Base-by-base conservation (phyloP, 1,140 invertebrate genomes). In the Dendrolimus kikuchii region DNA sequence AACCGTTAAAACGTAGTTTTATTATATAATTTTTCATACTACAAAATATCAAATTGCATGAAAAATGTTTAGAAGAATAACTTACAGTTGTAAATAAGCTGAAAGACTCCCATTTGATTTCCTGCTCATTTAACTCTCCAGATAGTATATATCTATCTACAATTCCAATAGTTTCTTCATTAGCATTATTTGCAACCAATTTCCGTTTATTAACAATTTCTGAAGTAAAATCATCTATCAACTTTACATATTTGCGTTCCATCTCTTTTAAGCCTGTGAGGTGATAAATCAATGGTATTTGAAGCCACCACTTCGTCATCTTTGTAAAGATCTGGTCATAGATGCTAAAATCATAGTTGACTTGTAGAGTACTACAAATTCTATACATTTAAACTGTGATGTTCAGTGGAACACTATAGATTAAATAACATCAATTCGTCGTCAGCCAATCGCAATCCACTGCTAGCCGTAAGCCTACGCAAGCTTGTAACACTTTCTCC, bases 251-350 rank as follows among this genome's bases (percentile, higher is more conserved):
- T 23, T 61, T 50, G 5, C 60, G 51, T 39, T 76, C 64, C 7
- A 39, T 46, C 36, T 50, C 59, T 37, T 63, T 60, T n/a, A 43
- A 41, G 5, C 70, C 72, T 4, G 58, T 51, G 9, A 80, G 4
- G 60, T 68, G 72, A 46, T 69, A 77, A 2, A 80, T 53, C 2
- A 75, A 36, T 0, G 77, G 72, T 45, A 84, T 68, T 46, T 78
- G 81, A 0, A 76, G 59, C 71, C 75, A 84, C 78, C 78, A 84
- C 54, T 52, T 58, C 0, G 74, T 75, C 75, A 84, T 84, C 45
- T 75, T 78, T 10, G 58, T 46, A 55, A 77, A 81, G 45, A 74
- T 67, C 8, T 72, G 51, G 5, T 49, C 49, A 51, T 84, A 81
- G 40, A 80, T 51, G 7, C 78, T 81, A 63, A n/a, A 64, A 64